phyloP scores from a whole-genome alignment of 2,888 invertebrate species.

The Amiota minor region DNA sequence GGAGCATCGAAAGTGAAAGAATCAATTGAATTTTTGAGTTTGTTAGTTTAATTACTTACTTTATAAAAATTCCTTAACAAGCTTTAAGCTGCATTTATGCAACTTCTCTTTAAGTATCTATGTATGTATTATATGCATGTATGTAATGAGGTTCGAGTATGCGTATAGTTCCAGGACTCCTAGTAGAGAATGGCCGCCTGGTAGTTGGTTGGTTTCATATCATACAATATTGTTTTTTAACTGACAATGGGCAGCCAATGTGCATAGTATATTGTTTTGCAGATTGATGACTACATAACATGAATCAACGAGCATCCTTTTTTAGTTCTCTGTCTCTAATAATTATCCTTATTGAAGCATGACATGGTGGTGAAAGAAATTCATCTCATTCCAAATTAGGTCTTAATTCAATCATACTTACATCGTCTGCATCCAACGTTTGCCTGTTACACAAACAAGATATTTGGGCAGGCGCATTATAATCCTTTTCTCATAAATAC shows the following conservation, averaged over 20 bases:
- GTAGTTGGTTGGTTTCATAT: too few species aligned
- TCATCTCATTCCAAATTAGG: too few species aligned
- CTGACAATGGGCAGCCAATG: not conserved
- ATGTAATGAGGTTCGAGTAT: not conserved
- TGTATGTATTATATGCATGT: not conserved
- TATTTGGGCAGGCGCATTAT: constrained; percentile 6
- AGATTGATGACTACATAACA: not conserved
- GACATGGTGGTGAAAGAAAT: too few species aligned
- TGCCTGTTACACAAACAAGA: not conserved
- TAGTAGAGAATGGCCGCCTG: too few species aligned
- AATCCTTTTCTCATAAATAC: constrained; percentile 20
- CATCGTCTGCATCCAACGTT: too few species aligned
- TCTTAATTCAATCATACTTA: too few species aligned
- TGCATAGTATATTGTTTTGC: not conserved
- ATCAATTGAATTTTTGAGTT: too few species aligned
- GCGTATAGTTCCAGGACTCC: not conserved
- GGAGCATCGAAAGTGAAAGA: too few species aligned
- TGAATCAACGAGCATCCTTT: not conserved
- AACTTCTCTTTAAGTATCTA: not conserved
- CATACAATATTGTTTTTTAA: too few species aligned
- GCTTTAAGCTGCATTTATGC: constrained; percentile 1
- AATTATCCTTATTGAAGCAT: too few species aligned
- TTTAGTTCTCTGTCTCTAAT: too few species aligned
- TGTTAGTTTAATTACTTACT: not conserved
- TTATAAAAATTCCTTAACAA: constrained; percentile 12